These are phyloP conservation scores for Cryptotis parvus DNA, from an alignment of 2,113 vertebrate genomes.

Conservation along the genomic window DNA sequence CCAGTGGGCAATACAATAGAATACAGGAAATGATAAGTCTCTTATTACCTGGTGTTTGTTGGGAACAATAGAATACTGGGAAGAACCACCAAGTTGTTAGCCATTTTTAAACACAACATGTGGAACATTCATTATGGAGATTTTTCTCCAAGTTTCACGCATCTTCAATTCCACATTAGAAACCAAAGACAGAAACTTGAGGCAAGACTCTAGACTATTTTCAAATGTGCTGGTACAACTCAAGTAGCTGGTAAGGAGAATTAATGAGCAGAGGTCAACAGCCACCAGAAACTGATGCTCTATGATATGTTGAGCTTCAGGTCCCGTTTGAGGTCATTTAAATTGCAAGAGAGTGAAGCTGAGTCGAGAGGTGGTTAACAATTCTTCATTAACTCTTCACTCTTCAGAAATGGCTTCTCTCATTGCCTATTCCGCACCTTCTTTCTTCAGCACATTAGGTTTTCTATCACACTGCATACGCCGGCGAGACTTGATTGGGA, in stretches of 20 bases:
- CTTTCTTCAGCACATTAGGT: slow-evolving; percentile 72
- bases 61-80: neutral
- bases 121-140: too few species aligned
- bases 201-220: neutral
- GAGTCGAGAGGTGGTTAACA: slow-evolving; percentile 74
- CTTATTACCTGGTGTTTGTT: neutral
- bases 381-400: slow-evolving; percentile 76
- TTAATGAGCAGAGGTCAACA: slow-evolving; percentile 75
- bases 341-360: slow-evolving; percentile 73
- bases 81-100: too few species aligned
- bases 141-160: too few species aligned
- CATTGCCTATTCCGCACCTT: slow-evolving; percentile 73
- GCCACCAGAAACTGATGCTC: slow-evolving; percentile 53
- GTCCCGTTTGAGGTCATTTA: slow-evolving; percentile 70
- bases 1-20: neutral
- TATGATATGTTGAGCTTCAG: slow-evolving; percentile 65
- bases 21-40: neutral
- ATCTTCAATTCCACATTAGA: neutral
- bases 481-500: slow-evolving; percentile 47
- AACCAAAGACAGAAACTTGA: slow-evolving; percentile 22
- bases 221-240: neutral
- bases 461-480: slow-evolving; percentile 66
- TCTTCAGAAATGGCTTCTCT: slow-evolving; percentile 61
- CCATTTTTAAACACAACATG: too few species aligned
- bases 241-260: neutral